phyloP scores from a whole-genome alignment of 2,797 vertebrate genomes.

The Hypotaenidia philippensis region DNA sequence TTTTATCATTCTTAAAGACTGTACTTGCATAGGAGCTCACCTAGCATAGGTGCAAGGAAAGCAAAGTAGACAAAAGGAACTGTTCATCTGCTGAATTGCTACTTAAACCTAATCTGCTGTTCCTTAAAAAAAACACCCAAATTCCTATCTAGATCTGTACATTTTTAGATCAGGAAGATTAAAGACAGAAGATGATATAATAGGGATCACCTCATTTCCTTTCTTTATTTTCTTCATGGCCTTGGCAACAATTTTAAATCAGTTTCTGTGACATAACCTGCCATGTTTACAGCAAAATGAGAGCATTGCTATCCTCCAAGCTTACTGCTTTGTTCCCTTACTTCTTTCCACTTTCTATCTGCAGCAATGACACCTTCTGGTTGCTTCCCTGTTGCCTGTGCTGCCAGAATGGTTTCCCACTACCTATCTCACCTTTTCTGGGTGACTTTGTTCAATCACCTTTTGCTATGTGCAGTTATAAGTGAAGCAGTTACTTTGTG shows the following conservation, averaged over 20 bases:
- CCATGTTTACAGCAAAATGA: neutral
- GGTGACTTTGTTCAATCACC: neutral
- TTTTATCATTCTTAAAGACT: neutral
- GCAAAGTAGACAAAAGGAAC: neutral
- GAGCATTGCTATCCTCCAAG: neutral
- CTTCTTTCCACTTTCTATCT: neutral
- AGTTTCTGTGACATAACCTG: neutral
- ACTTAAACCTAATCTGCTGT: neutral
- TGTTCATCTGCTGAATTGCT: neutral
- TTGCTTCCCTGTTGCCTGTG: neutral
- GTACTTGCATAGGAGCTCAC: neutral
- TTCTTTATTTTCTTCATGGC: neutral
- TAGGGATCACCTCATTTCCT: neutral
- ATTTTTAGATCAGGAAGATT: neutral
- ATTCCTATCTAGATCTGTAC: neutral
- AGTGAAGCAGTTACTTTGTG: neutral
- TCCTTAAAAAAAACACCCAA: neutral
- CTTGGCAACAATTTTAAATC: neutral
- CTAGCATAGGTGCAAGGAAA: neutral
- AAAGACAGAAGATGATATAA: neutral
- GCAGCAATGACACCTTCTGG: neutral
- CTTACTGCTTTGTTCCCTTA: neutral
- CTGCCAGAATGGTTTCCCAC: neutral
- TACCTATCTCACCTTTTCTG: neutral
- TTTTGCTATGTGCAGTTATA: neutral